A percentile compares a stretch with the other conserved stretches of the same genome.
These are phyloP conservation scores for Molothrus ater DNA, from an alignment of 2,797 vertebrate species.

Conservation along the genomic window DNA sequence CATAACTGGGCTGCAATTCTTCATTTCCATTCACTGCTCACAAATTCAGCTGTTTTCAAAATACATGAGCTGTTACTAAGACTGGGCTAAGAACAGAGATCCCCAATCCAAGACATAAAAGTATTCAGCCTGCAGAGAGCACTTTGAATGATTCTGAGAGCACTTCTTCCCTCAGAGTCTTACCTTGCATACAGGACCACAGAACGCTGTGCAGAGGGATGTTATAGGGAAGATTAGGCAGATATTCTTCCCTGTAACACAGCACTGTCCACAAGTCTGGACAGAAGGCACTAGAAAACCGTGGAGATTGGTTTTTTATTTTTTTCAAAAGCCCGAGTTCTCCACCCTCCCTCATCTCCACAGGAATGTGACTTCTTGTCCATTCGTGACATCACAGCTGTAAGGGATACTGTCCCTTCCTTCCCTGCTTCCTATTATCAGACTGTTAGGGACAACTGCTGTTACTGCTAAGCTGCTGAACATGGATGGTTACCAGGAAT, in stretches of 20 bases:
- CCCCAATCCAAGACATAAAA: neutral
- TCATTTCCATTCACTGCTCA: neutral
- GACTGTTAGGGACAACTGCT: neutral
- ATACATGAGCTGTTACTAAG: neutral
- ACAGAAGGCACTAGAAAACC: neutral
- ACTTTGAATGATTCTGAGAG: neutral
- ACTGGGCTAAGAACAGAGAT: neutral
- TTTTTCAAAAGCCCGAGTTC: neutral
- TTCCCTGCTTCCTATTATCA: neutral
- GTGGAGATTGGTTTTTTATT: neutral
- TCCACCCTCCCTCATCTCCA: neutral
- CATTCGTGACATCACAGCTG: neutral
- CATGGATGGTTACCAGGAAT: neutral
- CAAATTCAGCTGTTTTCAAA: constrained; percentile 2
- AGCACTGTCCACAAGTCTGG: neutral
- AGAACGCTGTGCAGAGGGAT: neutral
- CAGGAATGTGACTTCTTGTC: neutral
- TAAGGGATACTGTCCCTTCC: neutral
- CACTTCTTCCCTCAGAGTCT: neutral
- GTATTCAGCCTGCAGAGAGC: neutral
- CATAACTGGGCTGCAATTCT: neutral
- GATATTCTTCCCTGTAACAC: neutral
- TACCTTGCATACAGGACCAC: neutral
- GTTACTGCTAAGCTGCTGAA: neutral
- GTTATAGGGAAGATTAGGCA: neutral